These are phyloP conservation scores for Rapana venosa DNA, from an alignment of 2,888 invertebrate species.

Conservation along the genomic window DNA sequence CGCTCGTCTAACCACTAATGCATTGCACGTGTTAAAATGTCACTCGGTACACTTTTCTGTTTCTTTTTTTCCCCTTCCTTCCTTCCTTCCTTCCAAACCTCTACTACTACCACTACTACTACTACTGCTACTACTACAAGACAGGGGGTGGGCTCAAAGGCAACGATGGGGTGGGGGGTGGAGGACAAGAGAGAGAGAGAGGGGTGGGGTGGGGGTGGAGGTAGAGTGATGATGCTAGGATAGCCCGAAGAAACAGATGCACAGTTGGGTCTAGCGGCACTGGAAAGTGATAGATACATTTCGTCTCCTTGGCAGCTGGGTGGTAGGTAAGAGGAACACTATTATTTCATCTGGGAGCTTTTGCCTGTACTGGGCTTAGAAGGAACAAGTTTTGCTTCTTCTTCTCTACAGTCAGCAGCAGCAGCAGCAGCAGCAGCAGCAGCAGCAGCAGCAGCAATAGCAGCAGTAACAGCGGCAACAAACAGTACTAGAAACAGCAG, in stretches of 20 bases:
- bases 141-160: neutral
- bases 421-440: too few species aligned
- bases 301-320: neutral
- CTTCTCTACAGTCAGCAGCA: too few species aligned
- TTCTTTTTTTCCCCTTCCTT: neutral
- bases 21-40: conserved; percentile 3
- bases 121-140: too few species aligned
- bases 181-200: neutral
- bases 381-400: too few species aligned
- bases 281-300: neutral
- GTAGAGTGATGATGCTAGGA: neutral
- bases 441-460: too few species aligned
- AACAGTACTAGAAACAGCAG: too few species aligned
- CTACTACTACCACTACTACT: too few species aligned
- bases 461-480: too few species aligned
- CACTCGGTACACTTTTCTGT: conserved; percentile 1
- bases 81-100: too few species aligned
- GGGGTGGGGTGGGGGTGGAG: too few species aligned
- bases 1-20: conserved; percentile 24
- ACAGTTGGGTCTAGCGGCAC: neutral
- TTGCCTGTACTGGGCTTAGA: too few species aligned
- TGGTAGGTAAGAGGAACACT: neutral
- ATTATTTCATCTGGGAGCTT: too few species aligned
- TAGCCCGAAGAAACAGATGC: neutral
- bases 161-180: neutral